These are phyloP conservation scores for Sarotherodon lohbergeri DNA, from an alignment of 2,113 vertebrate genomes.

Conservation along the genomic window DNA sequence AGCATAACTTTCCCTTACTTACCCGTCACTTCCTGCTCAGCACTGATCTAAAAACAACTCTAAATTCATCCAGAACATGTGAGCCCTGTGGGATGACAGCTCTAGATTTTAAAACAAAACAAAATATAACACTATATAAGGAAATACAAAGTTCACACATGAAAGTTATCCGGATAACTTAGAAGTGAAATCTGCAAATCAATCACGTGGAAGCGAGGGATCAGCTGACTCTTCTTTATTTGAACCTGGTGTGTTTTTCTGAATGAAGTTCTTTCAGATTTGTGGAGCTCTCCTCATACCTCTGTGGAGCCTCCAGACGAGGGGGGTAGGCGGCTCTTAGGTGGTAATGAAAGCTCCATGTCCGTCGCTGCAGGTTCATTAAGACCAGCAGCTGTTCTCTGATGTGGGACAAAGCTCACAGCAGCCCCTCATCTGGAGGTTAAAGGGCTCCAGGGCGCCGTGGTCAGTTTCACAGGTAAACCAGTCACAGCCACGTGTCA, in stretches of 20 bases:
- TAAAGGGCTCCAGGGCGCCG: neutral
- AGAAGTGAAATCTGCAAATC: neutral
- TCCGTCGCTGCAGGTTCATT: neutral
- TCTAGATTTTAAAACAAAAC: neutral
- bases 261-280: neutral
- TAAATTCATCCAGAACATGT: neutral
- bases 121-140: neutral
- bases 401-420: neutral
- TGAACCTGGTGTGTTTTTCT: neutral
- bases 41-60: neutral
- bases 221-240: neutral
- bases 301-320: slow-evolving; percentile 45
- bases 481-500: neutral
- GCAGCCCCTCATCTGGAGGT: neutral
- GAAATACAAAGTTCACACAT: neutral
- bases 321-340: slow-evolving; percentile 52
- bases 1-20: neutral
- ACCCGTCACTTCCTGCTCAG: neutral
- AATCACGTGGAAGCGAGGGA: neutral
- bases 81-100: neutral
- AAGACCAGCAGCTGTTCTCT: neutral
- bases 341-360: neutral
- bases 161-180: neutral
- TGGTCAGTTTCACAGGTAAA: neutral
- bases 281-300: neutral